Conservation (phyloP, 1,140 invertebrate genomes). For the Dendroctonus valens region DNA sequence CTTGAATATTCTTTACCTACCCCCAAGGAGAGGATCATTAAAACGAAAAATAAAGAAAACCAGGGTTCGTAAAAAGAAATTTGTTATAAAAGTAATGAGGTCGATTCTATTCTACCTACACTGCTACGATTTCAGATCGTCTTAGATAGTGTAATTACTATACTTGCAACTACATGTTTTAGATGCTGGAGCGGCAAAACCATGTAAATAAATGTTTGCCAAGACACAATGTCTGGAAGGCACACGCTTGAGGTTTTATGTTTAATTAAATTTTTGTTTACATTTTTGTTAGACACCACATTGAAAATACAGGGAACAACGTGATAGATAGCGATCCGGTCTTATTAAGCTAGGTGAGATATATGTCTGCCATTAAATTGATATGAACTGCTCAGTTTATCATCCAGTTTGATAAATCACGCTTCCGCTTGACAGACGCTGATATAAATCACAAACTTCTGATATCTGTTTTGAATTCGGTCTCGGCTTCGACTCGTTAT, state of each 20-base stretch:
- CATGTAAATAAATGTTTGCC: no score
- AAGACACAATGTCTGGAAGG: no score
- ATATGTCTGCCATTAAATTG: slow-evolving; percentile 32
- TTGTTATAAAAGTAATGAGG: slow-evolving; percentile 11
- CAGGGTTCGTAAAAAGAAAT: slow-evolving; percentile 1
- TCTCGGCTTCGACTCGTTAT: slow-evolving; percentile 12
- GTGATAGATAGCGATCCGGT: slow-evolving; percentile 20
- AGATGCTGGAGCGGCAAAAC: no score
- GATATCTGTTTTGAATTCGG: slow-evolving; percentile 23
- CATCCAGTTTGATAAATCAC: slow-evolving; percentile 26
- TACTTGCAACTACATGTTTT: no score
- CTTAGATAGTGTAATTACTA: no score
- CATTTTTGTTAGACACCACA: background rate
- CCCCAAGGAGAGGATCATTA: slow-evolving; percentile 15
- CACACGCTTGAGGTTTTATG: no score
- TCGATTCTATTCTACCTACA: background rate
- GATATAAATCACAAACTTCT: slow-evolving; percentile 27
- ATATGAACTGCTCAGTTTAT: slow-evolving; percentile 33
- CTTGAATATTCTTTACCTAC: slow-evolving; percentile 16
- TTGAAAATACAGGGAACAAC: background rate
- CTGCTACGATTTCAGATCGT: background rate
- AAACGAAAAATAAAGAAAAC: slow-evolving; percentile 5
- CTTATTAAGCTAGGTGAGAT: slow-evolving; percentile 33
- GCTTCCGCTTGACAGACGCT: slow-evolving; percentile 11
- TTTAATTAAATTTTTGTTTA: no score